Evolutionary conservation across 2,113 vertebrate genomes (phyloP).

Genomic region (Propithecus coquereli): DNA sequence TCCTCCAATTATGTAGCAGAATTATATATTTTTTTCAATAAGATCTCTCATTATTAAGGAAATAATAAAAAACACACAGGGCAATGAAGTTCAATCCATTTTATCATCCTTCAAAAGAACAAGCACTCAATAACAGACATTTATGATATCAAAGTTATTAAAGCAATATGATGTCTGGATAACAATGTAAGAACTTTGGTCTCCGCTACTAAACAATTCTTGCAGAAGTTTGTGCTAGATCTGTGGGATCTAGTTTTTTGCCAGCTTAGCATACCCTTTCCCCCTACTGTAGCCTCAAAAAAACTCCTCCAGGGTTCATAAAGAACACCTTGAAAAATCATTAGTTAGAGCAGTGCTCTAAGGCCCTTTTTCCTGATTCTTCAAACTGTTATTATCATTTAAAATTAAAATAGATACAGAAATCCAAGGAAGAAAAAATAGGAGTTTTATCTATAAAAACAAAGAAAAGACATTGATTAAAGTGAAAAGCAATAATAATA

Average conservation of each 20-base stretch:
- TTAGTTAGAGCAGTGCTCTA: background rate
- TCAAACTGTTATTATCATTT: background rate
- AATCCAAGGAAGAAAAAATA: background rate
- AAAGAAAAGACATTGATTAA: background rate
- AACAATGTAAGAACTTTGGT: background rate
- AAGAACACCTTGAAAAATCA: background rate
- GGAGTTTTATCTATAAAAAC: background rate
- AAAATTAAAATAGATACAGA: background rate
- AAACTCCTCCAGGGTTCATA: background rate
- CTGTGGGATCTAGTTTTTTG: background rate
- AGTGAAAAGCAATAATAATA: background rate
- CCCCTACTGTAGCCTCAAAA: background rate
- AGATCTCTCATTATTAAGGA: background rate
- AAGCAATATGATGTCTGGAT: background rate
- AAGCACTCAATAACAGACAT: background rate
- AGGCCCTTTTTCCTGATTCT: background rate
- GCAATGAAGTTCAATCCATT: background rate
- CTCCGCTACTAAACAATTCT: background rate
- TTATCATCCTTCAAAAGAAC: background rate
- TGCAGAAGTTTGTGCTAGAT: background rate
- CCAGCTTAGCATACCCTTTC: background rate
- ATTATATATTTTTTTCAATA: background rate
- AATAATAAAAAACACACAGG: background rate
- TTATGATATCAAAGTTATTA: background rate
- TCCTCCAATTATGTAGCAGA: background rate